Conservation (phyloP, 1,140 invertebrate genomes). For the Ganaspis sp. region DNA sequence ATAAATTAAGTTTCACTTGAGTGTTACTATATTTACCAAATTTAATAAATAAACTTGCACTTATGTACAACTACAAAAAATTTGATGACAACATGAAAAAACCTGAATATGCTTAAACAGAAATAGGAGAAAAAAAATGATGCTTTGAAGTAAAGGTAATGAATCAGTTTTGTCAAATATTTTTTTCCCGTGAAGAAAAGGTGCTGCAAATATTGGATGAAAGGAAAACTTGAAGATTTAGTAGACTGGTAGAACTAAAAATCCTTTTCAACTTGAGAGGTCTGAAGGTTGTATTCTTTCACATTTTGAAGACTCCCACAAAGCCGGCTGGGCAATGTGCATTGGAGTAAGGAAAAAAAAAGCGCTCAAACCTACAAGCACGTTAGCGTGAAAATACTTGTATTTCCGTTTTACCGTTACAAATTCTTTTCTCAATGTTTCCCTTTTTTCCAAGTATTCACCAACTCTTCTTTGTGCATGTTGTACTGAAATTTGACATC, state of each 20-base stretch:
- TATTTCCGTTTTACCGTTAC: constrained; percentile 9
- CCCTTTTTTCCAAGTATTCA: background rate
- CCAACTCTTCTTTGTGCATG: background rate
- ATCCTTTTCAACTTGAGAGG: constrained; percentile 23
- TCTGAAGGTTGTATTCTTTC: constrained; percentile 16
- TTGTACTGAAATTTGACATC: too few relatives aligned
- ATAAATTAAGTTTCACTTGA: too few relatives aligned
- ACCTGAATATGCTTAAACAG: too few relatives aligned
- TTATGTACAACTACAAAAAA: too few relatives aligned
- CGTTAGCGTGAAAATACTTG: constrained; percentile 6
- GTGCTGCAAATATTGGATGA: background rate
- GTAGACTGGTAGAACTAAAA: background rate
- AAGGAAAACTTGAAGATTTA: background rate
- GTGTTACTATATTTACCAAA: too few relatives aligned
- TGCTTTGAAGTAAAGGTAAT: too few relatives aligned
- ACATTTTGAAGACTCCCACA: constrained; percentile 7
- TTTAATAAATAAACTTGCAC: too few relatives aligned
- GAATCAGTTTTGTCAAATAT: too few relatives aligned
- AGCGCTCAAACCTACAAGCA: background rate
- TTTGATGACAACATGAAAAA: too few relatives aligned
- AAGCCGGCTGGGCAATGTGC: constrained; percentile 7
- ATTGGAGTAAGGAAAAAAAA: constrained; percentile 10
- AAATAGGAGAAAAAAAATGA: too few relatives aligned
- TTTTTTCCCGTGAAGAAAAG: too few relatives aligned
- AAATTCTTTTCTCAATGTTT: background rate